phyloP scores from a whole-genome alignment of 64 coral and sea anemone species.

The Hydrozoanthus tunicans region DNA sequence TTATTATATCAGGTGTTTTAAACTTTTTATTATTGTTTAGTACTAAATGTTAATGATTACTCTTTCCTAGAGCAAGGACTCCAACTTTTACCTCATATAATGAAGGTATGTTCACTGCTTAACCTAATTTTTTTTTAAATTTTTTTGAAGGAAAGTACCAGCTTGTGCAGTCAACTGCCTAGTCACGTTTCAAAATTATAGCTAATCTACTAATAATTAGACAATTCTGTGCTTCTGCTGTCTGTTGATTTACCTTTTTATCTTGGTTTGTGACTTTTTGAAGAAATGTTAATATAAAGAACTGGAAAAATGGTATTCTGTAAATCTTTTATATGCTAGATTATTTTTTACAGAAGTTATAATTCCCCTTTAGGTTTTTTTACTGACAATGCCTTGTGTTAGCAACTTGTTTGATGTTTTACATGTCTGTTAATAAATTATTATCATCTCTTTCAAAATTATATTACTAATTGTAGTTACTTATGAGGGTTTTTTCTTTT shows the following conservation, averaged over 20 bases:
- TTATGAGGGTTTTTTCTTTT: background rate
- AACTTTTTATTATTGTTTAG: background rate
- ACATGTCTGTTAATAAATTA: too few species aligned
- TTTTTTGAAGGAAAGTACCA: too few species aligned
- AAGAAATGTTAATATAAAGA: too few species aligned
- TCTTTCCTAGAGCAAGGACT: constrained; percentile 7
- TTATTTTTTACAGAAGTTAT: background rate
- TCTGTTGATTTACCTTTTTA: background rate
- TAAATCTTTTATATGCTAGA: background rate
- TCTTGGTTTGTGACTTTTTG: too few species aligned
- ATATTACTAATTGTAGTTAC: too few species aligned
- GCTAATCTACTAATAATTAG: background rate
- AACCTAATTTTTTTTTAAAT: background rate
- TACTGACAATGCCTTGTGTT: too few species aligned
- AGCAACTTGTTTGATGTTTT: too few species aligned
- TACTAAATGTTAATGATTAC: background rate
- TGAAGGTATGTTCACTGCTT: constrained; percentile 19
- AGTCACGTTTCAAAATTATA: too few species aligned
- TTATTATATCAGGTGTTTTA: background rate
- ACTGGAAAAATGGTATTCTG: too few species aligned
- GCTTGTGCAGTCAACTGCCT: too few species aligned
- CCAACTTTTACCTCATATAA: constrained; percentile 2
- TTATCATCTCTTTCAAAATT: too few species aligned
- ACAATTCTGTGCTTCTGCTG: background rate
- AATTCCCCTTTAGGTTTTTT: background rate